Percentiles rank a stretch among this genome's conserved stretches.
phyloP scores from a whole-genome alignment of 2,113 vertebrate genomes.

The Albula glossodonta region DNA sequence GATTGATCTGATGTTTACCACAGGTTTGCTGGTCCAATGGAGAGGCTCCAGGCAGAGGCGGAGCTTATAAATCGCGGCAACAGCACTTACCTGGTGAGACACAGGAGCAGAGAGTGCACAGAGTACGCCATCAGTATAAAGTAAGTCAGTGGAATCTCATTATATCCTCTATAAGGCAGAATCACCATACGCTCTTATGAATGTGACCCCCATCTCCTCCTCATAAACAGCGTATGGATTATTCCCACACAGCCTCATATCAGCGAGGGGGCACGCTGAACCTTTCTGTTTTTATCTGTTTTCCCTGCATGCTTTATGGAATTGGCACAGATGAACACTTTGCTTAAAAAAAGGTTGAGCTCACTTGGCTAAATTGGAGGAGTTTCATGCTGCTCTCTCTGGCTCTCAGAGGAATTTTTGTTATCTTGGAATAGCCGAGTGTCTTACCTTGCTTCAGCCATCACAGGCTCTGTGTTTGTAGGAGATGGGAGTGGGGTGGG shows the following conservation, averaged over 20 bases:
- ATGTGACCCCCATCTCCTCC: background rate
- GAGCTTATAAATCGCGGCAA: slow-evolving; percentile 89
- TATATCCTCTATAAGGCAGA: background rate
- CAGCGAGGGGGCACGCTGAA: background rate
- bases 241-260: background rate
- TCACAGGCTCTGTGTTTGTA: background rate
- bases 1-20: background rate
- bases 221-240: background rate
- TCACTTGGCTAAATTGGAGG: background rate
- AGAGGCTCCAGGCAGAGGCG: slow-evolving; percentile 88
- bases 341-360: background rate
- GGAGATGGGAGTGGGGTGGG: background rate
- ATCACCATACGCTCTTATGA: background rate
- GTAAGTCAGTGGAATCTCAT: slow-evolving; percentile 70
- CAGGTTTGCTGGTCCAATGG: slow-evolving; percentile 95
- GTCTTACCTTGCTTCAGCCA: background rate
- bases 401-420: background rate
- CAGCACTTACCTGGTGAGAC: slow-evolving; percentile 94
- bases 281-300: background rate
- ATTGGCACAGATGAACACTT: background rate
- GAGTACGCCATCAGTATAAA: slow-evolving; percentile 98
- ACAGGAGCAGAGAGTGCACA: slow-evolving; percentile 87
- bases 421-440: background rate
- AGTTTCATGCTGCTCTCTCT: background rate
- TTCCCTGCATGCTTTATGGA: background rate